A percentile compares a stretch with the other conserved stretches of the same genome.
These are phyloP conservation scores for Patiria pectinifera DNA, from an alignment of 53 echinoderm and acorn worm species.

Conservation along the genomic window DNA sequence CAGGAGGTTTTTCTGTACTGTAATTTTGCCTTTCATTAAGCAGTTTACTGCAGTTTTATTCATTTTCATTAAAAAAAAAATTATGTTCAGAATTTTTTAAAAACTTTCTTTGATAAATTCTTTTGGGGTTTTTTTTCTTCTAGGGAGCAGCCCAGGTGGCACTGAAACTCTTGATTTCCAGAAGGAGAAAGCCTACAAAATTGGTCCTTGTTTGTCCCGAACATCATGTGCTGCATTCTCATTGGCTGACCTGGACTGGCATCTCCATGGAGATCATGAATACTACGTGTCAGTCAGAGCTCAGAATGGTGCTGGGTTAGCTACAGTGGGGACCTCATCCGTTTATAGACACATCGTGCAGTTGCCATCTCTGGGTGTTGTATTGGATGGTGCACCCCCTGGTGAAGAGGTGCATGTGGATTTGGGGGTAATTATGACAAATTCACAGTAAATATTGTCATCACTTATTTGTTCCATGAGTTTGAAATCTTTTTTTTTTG, in stretches of 20 bases:
- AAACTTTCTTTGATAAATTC: too few relatives aligned
- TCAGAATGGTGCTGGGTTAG: conserved; percentile 56
- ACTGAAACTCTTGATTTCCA: conserved; percentile 48
- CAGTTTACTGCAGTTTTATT: too few relatives aligned
- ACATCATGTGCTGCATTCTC: conserved; percentile 53
- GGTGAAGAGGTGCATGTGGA: conserved; percentile 21
- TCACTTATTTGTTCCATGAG: too few relatives aligned
- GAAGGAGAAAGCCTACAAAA: not conserved
- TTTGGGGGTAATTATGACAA: conserved; percentile 26
- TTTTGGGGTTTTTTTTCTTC: not conserved
- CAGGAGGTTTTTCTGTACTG: too few relatives aligned
- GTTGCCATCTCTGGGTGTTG: conserved; percentile 63
- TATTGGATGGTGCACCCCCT: conserved; percentile 58
- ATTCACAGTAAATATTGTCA: not conserved
- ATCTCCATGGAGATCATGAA: conserved; percentile 62
- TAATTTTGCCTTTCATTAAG: too few relatives aligned
- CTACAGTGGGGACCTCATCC: conserved; percentile 32
- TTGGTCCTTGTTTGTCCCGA: conserved; percentile 15
- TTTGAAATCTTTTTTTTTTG: too few relatives aligned
- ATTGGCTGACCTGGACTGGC: conserved; percentile 48
- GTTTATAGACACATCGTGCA: conserved; percentile 42
- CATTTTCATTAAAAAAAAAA: too few relatives aligned
- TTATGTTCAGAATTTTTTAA: too few relatives aligned
- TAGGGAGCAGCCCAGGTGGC: conserved; percentile 41
- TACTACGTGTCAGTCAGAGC: conserved; percentile 68